These are phyloP conservation scores for Mus spicilegus DNA, from an alignment of 2,113 vertebrate species.

Conservation along the genomic window DNA sequence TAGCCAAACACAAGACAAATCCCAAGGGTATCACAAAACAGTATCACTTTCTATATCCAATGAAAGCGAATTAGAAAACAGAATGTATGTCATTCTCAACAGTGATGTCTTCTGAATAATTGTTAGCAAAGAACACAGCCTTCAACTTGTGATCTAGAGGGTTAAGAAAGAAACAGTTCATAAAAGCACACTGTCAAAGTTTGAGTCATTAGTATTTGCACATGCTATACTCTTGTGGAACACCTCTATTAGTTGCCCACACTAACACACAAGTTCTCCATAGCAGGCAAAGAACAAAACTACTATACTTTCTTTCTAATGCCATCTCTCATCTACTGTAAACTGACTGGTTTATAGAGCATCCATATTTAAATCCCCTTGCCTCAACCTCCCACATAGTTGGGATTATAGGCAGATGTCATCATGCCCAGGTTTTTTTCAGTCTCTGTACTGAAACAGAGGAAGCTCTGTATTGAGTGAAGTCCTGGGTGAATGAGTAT, in stretches of 20 bases:
- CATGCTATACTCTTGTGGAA: not conserved
- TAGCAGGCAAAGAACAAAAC: not conserved
- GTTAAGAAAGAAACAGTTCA: not conserved
- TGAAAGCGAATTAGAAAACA: no score
- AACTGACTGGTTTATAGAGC: not conserved
- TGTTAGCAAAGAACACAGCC: not conserved
- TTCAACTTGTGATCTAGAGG: not conserved
- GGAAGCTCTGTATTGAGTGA: not conserved
- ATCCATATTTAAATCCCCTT: not conserved
- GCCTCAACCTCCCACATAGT: not conserved
- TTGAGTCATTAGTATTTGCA: not conserved
- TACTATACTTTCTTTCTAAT: not conserved
- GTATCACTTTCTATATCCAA: not conserved
- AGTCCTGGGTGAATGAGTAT: not conserved
- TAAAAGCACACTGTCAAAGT: not conserved
- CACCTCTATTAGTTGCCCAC: not conserved
- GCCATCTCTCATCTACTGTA: not conserved
- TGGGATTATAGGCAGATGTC: not conserved
- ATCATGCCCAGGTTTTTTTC: not conserved
- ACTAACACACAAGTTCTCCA: not conserved
- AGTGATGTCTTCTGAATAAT: not conserved
- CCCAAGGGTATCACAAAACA: not conserved
- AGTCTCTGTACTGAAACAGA: not conserved
- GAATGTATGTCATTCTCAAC: no score
- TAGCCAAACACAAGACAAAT: not conserved